phyloP scores from a whole-genome alignment of 2,888 invertebrate species.

The Mesoligia furuncula region DNA sequence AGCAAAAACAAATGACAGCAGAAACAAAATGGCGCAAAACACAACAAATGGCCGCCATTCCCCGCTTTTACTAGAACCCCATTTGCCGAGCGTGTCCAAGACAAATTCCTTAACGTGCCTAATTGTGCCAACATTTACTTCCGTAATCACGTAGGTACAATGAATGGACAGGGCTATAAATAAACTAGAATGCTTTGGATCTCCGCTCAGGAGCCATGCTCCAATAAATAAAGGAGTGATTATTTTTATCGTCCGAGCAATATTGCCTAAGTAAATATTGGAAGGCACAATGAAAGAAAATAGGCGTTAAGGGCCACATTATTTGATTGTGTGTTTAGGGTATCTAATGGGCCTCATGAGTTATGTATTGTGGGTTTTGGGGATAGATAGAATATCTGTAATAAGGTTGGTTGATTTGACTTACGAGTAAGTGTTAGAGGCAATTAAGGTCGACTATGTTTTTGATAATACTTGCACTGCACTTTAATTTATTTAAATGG shows the following conservation, averaged over 20 bases:
- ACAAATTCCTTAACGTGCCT: constrained; percentile 81
- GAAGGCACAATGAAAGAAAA: constrained; percentile 44
- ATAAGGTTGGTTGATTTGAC: not conserved
- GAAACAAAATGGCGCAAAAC: constrained; percentile 15
- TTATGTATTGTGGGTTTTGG: constrained; percentile 36
- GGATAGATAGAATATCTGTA: constrained; percentile 24
- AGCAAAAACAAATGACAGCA: constrained; percentile 5
- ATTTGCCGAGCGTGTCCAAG: constrained; percentile 70
- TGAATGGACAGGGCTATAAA: constrained; percentile 74
- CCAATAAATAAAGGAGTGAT: constrained; percentile 50
- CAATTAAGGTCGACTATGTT: too few relatives aligned
- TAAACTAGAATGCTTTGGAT: constrained; percentile 66
- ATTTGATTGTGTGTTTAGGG: constrained; percentile 62
- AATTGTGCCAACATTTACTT: constrained; percentile 88
- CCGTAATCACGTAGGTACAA: constrained; percentile 83
- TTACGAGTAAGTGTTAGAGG: not conserved
- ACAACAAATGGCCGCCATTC: constrained; percentile 9
- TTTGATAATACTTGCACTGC: not conserved
- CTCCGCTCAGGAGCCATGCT: constrained; percentile 35
- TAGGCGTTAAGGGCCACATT: constrained; percentile 51
- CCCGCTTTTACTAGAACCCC: constrained; percentile 41
- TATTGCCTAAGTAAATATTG: constrained; percentile 59
- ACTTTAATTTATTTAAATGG: not conserved
- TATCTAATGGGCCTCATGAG: constrained; percentile 37
- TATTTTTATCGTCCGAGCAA: constrained; percentile 52